These are phyloP conservation scores for Eospalax fontanierii DNA, from an alignment of 2,797 vertebrate genomes.

Conservation along the genomic window DNA sequence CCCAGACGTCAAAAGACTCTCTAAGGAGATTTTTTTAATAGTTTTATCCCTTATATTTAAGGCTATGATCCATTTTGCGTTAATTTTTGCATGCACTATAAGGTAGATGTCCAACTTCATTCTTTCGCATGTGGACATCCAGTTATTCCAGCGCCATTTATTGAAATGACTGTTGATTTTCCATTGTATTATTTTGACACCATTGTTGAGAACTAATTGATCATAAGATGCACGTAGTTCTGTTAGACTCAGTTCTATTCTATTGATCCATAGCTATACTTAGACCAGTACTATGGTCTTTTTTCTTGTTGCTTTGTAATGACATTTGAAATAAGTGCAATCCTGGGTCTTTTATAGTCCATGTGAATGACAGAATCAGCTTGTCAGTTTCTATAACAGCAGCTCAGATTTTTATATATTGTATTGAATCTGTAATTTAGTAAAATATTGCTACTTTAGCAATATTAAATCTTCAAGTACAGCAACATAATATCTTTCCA, in stretches of 20 bases:
- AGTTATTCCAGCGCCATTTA: not conserved
- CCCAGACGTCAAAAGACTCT: conserved; percentile 13
- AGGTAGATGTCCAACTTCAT: conserved; percentile 1
- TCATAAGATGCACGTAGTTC: not conserved
- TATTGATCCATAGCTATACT: not conserved
- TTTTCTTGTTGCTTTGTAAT: conserved; percentile 46
- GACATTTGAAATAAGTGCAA: conserved; percentile 20
- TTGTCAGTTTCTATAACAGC: conserved; percentile 29
- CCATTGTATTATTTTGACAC: conserved; percentile 32
- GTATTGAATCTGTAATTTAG: not conserved
- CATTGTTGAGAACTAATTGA: conserved; percentile 33
- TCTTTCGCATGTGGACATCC: not conserved
- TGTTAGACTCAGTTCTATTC: conserved; percentile 50
- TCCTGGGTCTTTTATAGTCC: not conserved
- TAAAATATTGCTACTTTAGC: not conserved
- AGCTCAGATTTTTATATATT: not conserved
- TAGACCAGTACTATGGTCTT: not conserved
- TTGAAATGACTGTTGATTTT: conserved; percentile 18
- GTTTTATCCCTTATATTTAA: conserved; percentile 18
- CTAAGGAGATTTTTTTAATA: not conserved
- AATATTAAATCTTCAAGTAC: conserved; percentile 23
- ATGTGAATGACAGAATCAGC: not conserved
- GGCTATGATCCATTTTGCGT: not conserved
- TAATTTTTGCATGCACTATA: not conserved
- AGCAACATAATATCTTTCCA: not conserved